phyloP scores from a whole-genome alignment of 2,888 invertebrate genomes.

The Trissolcus japonicus region DNA sequence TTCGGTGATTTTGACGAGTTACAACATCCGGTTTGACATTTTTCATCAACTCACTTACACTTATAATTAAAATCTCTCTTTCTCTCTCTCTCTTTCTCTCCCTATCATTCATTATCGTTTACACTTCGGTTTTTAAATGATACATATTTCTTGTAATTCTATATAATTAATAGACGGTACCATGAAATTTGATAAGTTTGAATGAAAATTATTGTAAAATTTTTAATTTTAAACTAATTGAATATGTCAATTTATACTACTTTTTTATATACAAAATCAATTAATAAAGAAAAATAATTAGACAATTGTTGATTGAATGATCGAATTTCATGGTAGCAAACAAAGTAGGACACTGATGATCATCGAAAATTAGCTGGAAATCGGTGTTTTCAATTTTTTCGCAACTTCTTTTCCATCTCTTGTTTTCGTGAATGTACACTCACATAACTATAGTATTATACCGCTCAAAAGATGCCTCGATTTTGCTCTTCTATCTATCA shows the following conservation, averaged over 20 bases:
- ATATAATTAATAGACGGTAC: too few relatives aligned
- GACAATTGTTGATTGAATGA: neutral
- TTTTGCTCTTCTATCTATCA: constrained; percentile 31
- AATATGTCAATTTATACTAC: too few relatives aligned
- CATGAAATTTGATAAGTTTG: too few relatives aligned
- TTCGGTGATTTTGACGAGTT: constrained; percentile 48
- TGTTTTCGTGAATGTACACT: constrained; percentile 27
- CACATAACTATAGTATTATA: constrained; percentile 26
- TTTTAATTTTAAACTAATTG: too few relatives aligned
- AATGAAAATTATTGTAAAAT: too few relatives aligned
- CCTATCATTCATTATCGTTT: constrained; percentile 5
- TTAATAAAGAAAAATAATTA: neutral
- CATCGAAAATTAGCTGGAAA: constrained; percentile 41
- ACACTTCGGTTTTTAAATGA: constrained; percentile 16
- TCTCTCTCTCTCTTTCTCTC: constrained; percentile 10
- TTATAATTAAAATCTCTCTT: constrained; percentile 25
- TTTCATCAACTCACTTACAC: constrained; percentile 48
- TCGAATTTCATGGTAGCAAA: neutral
- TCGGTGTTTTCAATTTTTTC: constrained; percentile 3
- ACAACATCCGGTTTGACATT: constrained; percentile 35
- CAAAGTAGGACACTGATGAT: constrained; percentile 12
- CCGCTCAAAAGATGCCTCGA: constrained; percentile 35
- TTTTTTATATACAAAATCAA: too few relatives aligned
- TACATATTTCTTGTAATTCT: neutral
- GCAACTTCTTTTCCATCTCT: constrained; percentile 11